Evolutionary conservation across 2,113 vertebrate genomes (phyloP).

Genomic region (Mohoua ochrocephala): DNA sequence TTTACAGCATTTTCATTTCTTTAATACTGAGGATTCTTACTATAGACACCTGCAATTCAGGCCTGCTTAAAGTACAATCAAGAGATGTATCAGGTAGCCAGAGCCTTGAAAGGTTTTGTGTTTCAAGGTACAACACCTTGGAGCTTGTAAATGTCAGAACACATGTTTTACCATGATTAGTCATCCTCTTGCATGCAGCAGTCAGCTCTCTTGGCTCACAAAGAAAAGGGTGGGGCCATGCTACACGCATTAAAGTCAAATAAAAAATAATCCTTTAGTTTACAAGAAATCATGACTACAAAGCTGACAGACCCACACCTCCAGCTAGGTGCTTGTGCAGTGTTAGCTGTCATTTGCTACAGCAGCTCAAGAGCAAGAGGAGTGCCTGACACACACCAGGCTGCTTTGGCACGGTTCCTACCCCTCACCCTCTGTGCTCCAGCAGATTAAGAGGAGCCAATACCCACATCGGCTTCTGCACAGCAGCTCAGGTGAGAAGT

Average conservation of each 20-base stretch:
- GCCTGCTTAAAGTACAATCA: background rate
- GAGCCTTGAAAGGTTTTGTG: background rate
- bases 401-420: background rate
- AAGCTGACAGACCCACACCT: background rate
- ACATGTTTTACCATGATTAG: background rate
- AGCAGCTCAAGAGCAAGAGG: background rate
- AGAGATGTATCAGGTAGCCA: background rate
- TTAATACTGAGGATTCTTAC: background rate
- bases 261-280: background rate
- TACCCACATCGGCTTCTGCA: background rate
- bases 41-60: background rate
- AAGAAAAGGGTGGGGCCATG: background rate
- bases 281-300: background rate
- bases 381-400: background rate
- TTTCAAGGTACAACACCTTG: background rate
- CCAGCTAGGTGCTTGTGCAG: background rate
- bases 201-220: background rate
- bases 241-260: background rate
- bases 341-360: background rate
- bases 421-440: background rate
- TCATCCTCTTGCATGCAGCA: background rate
- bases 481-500: background rate
- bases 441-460: background rate
- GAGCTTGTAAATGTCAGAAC: conserved; percentile 19
- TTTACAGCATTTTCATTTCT: background rate